These are phyloP conservation scores for Pangasianodon gigas DNA, from an alignment of 2,113 vertebrate species.

Conservation along the genomic window DNA sequence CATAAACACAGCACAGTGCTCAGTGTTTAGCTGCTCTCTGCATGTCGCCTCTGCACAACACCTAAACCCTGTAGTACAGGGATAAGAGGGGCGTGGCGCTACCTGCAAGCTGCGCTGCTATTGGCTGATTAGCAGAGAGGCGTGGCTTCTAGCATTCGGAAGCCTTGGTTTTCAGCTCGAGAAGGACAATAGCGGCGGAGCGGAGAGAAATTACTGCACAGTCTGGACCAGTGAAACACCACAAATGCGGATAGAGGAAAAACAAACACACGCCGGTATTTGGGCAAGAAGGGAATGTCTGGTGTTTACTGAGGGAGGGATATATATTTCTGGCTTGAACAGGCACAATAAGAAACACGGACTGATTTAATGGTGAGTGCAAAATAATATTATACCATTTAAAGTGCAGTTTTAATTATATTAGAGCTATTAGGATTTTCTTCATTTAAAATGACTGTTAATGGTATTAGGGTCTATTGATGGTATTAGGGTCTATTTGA, in stretches of 20 bases:
- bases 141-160: slow-evolving; percentile 9
- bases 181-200: slow-evolving; percentile 67
- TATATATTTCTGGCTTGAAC: slow-evolving; percentile 40
- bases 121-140: slow-evolving; percentile 31
- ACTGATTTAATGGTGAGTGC: slow-evolving; percentile 70
- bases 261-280: background rate
- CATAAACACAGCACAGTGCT: background rate
- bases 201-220: background rate
- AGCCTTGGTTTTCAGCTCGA: slow-evolving; percentile 62
- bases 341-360: slow-evolving; percentile 52
- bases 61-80: background rate
- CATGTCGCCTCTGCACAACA: background rate
- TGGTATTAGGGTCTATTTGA: background rate
- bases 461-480: background rate
- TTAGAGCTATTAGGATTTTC: background rate
- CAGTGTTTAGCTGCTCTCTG: background rate
- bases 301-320: background rate
- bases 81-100: background rate
- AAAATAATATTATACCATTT: background rate
- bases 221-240: background rate
- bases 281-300: background rate
- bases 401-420: background rate
- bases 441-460: background rate
- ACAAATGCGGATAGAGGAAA: slow-evolving; percentile 26
- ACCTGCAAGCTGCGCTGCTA: background rate